These are phyloP conservation scores for Sebastes alutus DNA, from an alignment of 2,797 vertebrate genomes.

Conservation along the genomic window DNA sequence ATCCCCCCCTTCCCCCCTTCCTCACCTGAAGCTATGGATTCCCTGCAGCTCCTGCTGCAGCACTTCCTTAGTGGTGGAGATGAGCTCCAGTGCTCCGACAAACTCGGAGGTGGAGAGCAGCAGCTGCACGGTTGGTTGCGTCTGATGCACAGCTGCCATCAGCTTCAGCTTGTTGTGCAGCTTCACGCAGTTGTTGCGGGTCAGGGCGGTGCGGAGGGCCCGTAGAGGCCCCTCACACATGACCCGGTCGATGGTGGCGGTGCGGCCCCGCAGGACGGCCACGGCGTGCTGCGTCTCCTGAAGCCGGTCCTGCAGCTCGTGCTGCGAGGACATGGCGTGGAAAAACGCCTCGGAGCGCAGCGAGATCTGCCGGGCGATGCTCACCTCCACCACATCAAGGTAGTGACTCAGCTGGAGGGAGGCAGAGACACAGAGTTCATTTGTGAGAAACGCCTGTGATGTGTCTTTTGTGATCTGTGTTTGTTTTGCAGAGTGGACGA, in stretches of 20 bases:
- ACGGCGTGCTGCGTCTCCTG: slow-evolving; percentile 92
- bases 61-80: slow-evolving; percentile 97
- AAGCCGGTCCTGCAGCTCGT: slow-evolving; percentile 97
- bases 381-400: slow-evolving; percentile 98
- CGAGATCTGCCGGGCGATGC: slow-evolving; percentile 98
- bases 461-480: neutral
- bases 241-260: slow-evolving; percentile 89
- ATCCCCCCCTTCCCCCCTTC: no score
- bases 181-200: slow-evolving; percentile 92
- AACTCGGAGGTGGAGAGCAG: slow-evolving; percentile 96
- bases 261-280: slow-evolving; percentile 90
- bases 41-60: slow-evolving; percentile 98
- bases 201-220: slow-evolving; percentile 88
- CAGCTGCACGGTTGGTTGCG: slow-evolving; percentile 97
- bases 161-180: slow-evolving; percentile 95
- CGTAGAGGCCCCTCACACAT: slow-evolving; percentile 93
- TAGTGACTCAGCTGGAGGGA: slow-evolving; percentile 92
- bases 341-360: slow-evolving; percentile 98
- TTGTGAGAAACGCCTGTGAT: no score
- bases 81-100: slow-evolving; percentile 96
- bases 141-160: slow-evolving; percentile 98
- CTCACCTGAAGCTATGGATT: slow-evolving; percentile 93
- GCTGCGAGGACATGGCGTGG: slow-evolving; percentile 98
- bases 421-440: neutral
- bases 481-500: neutral